phyloP scores from a whole-genome alignment of 2,888 invertebrate genomes.

The Orthosia gothica region DNA sequence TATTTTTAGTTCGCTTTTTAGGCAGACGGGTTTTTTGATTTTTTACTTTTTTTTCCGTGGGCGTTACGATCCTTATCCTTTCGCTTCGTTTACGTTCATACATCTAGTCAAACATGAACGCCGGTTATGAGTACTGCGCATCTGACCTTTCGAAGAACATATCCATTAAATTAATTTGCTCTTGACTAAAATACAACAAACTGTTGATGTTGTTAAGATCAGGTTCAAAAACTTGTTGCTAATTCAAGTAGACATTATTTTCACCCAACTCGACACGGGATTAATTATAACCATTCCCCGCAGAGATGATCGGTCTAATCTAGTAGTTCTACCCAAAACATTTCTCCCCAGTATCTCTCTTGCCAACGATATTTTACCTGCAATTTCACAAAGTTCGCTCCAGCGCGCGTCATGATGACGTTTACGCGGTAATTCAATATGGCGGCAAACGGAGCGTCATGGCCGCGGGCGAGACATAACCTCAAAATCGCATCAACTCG shows the following conservation, averaged over 20 bases:
- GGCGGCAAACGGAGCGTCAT: slow-evolving; percentile 75
- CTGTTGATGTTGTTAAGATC: slow-evolving; percentile 12
- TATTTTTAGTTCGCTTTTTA: too few species aligned
- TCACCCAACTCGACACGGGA: slow-evolving; percentile 23
- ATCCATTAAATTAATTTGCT: background rate
- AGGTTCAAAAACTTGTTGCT: slow-evolving; percentile 41
- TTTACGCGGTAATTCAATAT: slow-evolving; percentile 83
- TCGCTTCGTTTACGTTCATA: too few species aligned
- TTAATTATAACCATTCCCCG: slow-evolving; percentile 33
- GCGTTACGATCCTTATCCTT: too few species aligned
- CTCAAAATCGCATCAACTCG: slow-evolving; percentile 84
- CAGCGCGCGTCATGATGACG: slow-evolving; percentile 71
- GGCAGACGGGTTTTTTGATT: too few species aligned
- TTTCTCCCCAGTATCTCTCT: slow-evolving; percentile 41
- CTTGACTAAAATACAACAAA: background rate
- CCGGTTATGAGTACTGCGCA: too few species aligned
- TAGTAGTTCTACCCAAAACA: slow-evolving; percentile 44
- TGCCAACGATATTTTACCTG: slow-evolving; percentile 65
- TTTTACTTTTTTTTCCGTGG: too few species aligned
- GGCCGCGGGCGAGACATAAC: slow-evolving; percentile 82
- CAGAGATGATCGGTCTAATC: slow-evolving; percentile 44
- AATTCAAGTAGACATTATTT: slow-evolving; percentile 29
- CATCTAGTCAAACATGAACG: too few species aligned
- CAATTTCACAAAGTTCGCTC: slow-evolving; percentile 71
- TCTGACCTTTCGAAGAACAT: too few species aligned